Conservation (phyloP, 2,888 invertebrate species). For the Mythimna ferrago region DNA sequence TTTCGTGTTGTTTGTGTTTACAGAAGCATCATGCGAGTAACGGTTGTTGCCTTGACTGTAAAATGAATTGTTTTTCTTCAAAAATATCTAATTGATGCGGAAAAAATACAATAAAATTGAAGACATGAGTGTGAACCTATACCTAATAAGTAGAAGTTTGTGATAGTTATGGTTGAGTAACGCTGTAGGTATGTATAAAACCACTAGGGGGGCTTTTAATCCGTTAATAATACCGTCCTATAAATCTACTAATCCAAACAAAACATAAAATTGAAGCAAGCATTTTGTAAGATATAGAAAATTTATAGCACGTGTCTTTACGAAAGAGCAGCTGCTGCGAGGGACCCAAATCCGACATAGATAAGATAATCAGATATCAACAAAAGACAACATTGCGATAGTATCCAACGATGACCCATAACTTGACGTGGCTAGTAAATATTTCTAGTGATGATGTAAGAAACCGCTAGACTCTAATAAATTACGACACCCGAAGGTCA, state of each 20-base stretch:
- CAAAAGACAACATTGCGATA: constrained; percentile 41
- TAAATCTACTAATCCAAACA: constrained; percentile 31
- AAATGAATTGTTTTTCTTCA: not conserved
- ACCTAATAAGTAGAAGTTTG: not conserved
- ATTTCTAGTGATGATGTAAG: constrained; percentile 83
- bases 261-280: constrained; percentile 10
- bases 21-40: not conserved
- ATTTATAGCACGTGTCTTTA: constrained; percentile 50
- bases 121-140: not conserved
- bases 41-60: not conserved
- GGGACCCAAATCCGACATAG: constrained; percentile 65
- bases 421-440: constrained; percentile 66
- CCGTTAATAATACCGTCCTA: constrained; percentile 12
- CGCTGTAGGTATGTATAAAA: not conserved
- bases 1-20: too few species aligned
- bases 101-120: not conserved
- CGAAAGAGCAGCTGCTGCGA: constrained; percentile 58
- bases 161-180: not conserved
- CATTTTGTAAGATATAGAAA: constrained; percentile 33
- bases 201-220: not conserved
- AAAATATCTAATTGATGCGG: not conserved
- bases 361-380: constrained; percentile 61
- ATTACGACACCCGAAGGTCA: constrained; percentile 75
- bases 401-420: constrained; percentile 70
- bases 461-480: constrained; percentile 60